These are phyloP conservation scores for Kudoa iwatai DNA, from an alignment of 30 jellyfish, hydroid and myxozoan genomes.

Conservation along the genomic window DNA sequence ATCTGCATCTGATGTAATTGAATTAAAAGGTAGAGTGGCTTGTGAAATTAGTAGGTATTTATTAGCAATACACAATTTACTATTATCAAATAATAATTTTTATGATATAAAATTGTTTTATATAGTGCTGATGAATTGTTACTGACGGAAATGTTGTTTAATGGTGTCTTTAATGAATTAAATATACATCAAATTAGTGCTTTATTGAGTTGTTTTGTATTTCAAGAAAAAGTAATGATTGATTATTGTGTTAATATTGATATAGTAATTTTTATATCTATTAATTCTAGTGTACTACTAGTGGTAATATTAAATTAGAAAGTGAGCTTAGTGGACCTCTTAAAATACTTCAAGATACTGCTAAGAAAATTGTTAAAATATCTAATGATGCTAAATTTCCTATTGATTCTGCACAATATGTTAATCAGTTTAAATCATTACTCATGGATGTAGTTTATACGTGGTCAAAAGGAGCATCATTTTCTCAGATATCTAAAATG, in stretches of 20 bases:
- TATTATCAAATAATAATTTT: no score
- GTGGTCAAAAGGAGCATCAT: constrained; percentile 87
- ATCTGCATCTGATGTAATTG: constrained; percentile 59
- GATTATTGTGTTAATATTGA: no score
- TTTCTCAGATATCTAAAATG: constrained; percentile 78
- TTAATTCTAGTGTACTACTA: no score
- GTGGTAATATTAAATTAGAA: no score
- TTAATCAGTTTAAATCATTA: constrained; percentile 40
- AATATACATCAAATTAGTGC: constrained; percentile 37
- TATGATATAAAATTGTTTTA: no score
- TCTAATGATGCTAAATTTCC: constrained; percentile 78
- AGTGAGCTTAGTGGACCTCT: no score
- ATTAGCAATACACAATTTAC: no score
- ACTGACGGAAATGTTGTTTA: constrained; percentile 72
- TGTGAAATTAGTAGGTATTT: constrained; percentile 97
- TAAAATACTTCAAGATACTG: not conserved
- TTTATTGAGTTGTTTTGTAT: constrained; percentile 57
- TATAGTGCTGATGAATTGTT: constrained; percentile 73
- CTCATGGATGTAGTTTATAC: constrained; percentile 81
- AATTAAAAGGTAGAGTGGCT: constrained; percentile 75
- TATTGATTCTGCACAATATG: constrained; percentile 31
- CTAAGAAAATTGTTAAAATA: constrained; percentile 18
- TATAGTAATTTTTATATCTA: no score
- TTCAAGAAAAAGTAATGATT: constrained; percentile 90
- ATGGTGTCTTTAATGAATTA: constrained; percentile 74